A percentile compares a stretch with the other conserved stretches of the same genome.
phyloP scores from a whole-genome alignment of 64 coral and sea anemone genomes.

The Stichodactyla helianthus region DNA sequence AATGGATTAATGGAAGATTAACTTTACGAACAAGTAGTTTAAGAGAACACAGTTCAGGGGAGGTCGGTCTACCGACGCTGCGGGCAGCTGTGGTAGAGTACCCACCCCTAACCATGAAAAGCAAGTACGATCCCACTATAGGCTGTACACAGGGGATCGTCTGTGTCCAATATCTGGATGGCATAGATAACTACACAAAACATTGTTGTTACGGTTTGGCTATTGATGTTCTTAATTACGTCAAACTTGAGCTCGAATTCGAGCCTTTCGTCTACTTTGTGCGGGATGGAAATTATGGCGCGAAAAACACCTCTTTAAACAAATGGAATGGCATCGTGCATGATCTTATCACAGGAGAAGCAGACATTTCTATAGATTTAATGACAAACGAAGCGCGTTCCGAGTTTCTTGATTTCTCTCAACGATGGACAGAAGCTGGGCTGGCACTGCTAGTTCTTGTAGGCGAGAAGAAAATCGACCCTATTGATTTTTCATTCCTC shows the following conservation, averaged over 20 bases:
- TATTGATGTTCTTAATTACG: conserved; percentile 73
- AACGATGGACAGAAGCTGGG: conserved; percentile 74
- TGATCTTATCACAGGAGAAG: conserved; percentile 47
- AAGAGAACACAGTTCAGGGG: not conserved
- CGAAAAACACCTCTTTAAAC: conserved; percentile 50
- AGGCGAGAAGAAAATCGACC: conserved; percentile 66
- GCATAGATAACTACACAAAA: conserved; percentile 19
- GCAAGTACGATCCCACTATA: conserved; percentile 13
- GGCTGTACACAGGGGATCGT: conserved; percentile 61
- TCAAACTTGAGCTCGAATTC: conserved; percentile 67
- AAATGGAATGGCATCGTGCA: conserved; percentile 83
- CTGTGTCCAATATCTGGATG: conserved; percentile 42
- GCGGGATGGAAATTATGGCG: conserved; percentile 84
- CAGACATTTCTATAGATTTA: conserved; percentile 84
- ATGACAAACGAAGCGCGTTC: conserved; percentile 92
- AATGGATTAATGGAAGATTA: conserved; percentile 45
- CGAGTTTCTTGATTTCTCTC: conserved; percentile 72
- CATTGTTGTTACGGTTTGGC: conserved; percentile 85
- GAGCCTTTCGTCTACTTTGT: conserved; percentile 75
- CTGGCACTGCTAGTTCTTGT: conserved; percentile 80
- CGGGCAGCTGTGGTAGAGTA: conserved; percentile 84
- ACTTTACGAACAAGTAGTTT: conserved; percentile 29
- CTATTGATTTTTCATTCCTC: conserved; percentile 78
- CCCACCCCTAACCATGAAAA: conserved; percentile 85
- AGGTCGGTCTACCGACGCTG: conserved; percentile 24